These are phyloP conservation scores for Papio anubis DNA, from an alignment of 2,113 vertebrate species.

Conservation along the genomic window DNA sequence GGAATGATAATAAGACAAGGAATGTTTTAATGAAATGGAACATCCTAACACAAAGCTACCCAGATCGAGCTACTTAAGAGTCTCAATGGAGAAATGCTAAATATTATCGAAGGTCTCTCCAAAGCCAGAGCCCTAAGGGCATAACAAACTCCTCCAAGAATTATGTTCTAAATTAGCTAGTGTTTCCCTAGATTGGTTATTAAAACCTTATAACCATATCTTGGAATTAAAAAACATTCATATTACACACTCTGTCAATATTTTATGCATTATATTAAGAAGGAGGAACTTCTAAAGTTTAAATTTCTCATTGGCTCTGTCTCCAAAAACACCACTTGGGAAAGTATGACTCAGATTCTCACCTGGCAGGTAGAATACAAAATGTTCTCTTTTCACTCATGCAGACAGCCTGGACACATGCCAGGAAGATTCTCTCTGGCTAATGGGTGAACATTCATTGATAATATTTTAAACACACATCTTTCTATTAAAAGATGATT, in stretches of 20 bases:
- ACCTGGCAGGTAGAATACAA: slow-evolving; percentile 69
- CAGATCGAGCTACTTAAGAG: not conserved
- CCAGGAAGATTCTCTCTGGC: slow-evolving; percentile 29
- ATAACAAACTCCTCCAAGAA: slow-evolving; percentile 66
- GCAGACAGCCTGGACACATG: slow-evolving; percentile 15
- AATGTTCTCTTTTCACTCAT: slow-evolving; percentile 61
- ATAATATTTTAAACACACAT: slow-evolving; percentile 26
- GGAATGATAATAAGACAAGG: slow-evolving; percentile 42
- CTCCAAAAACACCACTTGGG: slow-evolving; percentile 55
- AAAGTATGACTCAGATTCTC: slow-evolving; percentile 57
- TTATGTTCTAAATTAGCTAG: slow-evolving; percentile 72
- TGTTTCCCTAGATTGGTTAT: slow-evolving; percentile 47
- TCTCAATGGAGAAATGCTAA: slow-evolving; percentile 50
- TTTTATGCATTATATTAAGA: slow-evolving; percentile 66
- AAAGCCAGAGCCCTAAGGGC: slow-evolving; percentile 52
- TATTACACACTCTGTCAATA: slow-evolving; percentile 52
- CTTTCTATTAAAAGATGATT: slow-evolving; percentile 1
- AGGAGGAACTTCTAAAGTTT: slow-evolving; percentile 54
- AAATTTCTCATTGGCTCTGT: slow-evolving; percentile 66
- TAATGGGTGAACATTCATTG: not conserved
- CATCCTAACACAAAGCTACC: slow-evolving; percentile 23
- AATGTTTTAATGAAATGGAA: slow-evolving; percentile 55
- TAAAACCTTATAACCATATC: slow-evolving; percentile 65
- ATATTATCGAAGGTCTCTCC: slow-evolving; percentile 57
- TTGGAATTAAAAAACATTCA: slow-evolving; percentile 72